A percentile compares a stretch with the other conserved stretches of the same genome.
phyloP scores from a whole-genome alignment of 2,113 vertebrate species.

The Ardeotis arabs region DNA sequence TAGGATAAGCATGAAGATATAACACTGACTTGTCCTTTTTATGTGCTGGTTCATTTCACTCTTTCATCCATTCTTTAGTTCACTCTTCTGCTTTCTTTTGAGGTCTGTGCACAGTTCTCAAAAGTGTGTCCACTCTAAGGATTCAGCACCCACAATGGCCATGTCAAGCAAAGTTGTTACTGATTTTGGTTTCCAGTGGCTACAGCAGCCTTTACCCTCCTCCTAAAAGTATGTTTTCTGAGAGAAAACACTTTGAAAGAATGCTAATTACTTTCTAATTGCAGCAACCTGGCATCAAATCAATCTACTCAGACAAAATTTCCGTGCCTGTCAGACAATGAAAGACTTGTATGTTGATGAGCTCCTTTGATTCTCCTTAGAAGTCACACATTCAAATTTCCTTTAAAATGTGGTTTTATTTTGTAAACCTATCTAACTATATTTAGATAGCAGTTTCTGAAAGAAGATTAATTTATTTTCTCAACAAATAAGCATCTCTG shows the following conservation, averaged over 20 bases:
- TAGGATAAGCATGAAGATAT: neutral
- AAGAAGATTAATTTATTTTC: conserved; percentile 40
- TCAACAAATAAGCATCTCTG: conserved; percentile 10
- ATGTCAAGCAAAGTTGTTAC: neutral
- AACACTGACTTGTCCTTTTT: neutral
- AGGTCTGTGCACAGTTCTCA: neutral
- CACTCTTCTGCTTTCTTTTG: neutral
- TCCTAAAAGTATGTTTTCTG: neutral
- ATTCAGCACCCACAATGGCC: neutral
- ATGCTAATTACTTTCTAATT: conserved; percentile 51
- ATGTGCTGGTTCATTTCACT: neutral
- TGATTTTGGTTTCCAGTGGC: neutral
- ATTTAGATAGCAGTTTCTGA: neutral
- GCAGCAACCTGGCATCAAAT: conserved; percentile 37
- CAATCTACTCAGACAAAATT: conserved; percentile 9
- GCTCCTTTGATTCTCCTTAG: conserved; percentile 1
- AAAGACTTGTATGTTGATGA: neutral
- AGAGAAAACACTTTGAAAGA: neutral
- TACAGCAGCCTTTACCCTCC: neutral
- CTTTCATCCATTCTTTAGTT: neutral
- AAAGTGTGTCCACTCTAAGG: neutral
- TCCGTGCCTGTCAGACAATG: neutral
- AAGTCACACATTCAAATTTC: neutral
- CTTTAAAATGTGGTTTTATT: conserved; percentile 7
- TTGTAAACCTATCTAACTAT: conserved; percentile 48